Conservation (phyloP, 2,888 invertebrate species). For the Gryllus longicercus region DNA sequence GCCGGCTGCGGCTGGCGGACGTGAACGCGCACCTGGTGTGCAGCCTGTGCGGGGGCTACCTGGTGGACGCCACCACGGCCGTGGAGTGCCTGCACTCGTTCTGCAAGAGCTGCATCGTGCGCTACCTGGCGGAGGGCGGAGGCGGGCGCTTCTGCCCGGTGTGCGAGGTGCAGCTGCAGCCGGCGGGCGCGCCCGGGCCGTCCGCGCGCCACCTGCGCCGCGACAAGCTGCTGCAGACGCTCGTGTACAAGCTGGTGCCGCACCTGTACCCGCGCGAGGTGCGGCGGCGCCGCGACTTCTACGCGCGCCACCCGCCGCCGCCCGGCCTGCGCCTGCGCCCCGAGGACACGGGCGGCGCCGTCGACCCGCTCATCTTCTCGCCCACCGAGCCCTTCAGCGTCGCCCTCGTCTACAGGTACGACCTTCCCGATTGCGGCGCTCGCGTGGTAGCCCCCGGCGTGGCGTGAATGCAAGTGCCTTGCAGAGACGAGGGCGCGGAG, state of each 20-base stretch:
- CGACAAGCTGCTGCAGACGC: slow-evolving; percentile 90
- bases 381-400: slow-evolving; percentile 3
- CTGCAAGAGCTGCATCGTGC: slow-evolving; percentile 54
- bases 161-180: slow-evolving; percentile 53
- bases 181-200: slow-evolving; percentile 44
- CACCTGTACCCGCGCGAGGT: slow-evolving; percentile 90
- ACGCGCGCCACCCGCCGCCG: slow-evolving; percentile 64
- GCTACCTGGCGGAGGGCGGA: slow-evolving; percentile 49
- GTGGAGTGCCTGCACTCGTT: slow-evolving; percentile 94
- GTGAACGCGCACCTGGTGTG: slow-evolving; percentile 89
- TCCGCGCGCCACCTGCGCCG: slow-evolving; percentile 51
- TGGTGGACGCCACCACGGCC: slow-evolving; percentile 93
- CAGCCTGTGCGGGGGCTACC: slow-evolving; percentile 86
- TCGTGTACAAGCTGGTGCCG: slow-evolving; percentile 93
- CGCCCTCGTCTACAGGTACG: not conserved
- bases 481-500: not conserved
- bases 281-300: slow-evolving; percentile 79
- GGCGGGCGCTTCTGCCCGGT: slow-evolving; percentile 51
- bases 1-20: slow-evolving; percentile 62
- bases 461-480: too few relatives aligned
- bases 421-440: too few relatives aligned
- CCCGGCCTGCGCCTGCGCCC: not conserved
- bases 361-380: not conserved
- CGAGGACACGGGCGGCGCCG: slow-evolving; percentile 42
- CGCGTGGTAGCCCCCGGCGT: too few relatives aligned